Conservation (phyloP, 1,140 invertebrate genomes). For the Drosophila melanogaster region Release_6_plus_ISO1_MT NC_004354.4:6533001-6533500, state of each 20-base stretch:
- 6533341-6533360: background rate
- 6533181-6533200: background rate
- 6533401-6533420: no score
- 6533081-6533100: background rate
- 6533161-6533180: conserved; percentile 3
- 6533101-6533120: background rate
- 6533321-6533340: background rate
- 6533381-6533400: no score
- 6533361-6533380: background rate
- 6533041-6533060: background rate
- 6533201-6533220: background rate
- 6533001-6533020: background rate
- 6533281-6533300: background rate
- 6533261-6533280: background rate
- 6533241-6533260: conserved; percentile 5
- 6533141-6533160: conserved; percentile 16
- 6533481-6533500: no score
- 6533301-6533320: no score
- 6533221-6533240: conserved; percentile 16
- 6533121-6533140: conserved; percentile 12
- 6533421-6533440: no score
- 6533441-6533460: no score
- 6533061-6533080: conserved; percentile 2
- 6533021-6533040: background rate
- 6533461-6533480: no score